Evolutionary conservation across 2,888 invertebrate species (phyloP).

Genomic region (Micoletzkya japonica): DNA sequence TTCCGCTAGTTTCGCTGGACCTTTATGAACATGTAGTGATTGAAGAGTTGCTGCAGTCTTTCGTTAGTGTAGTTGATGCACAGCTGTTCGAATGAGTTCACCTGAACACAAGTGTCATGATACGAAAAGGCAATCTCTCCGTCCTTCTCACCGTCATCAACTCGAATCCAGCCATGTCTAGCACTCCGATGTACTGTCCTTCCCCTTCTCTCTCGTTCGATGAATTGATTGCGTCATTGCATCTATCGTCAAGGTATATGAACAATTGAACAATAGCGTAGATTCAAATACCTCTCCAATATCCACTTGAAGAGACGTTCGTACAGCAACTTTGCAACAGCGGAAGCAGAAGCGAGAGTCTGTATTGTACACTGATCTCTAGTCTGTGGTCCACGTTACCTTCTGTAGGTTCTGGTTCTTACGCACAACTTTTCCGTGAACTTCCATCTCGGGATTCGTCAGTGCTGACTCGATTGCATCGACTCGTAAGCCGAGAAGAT

Average conservation of each 20-base stretch:
- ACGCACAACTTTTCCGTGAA: constrained; percentile 67
- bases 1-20: background rate
- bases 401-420: constrained; percentile 68
- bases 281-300: constrained; percentile 50
- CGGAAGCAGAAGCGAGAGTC: constrained; percentile 50
- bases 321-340: constrained; percentile 58
- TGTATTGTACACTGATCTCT: constrained; percentile 33
- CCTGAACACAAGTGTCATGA: no score
- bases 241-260: background rate
- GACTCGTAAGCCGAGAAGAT: constrained; percentile 47
- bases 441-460: constrained; percentile 67
- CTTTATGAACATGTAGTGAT: constrained; percentile 61
- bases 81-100: constrained; percentile 62
- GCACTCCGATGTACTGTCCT: constrained; percentile 54
- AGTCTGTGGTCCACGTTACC: constrained; percentile 41
- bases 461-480: constrained; percentile 64
- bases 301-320: constrained; percentile 58
- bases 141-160: constrained; percentile 45
- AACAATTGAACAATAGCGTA: no score
- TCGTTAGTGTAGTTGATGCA: constrained; percentile 64
- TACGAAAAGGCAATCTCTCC: background rate
- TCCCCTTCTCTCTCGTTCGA: constrained; percentile 6
- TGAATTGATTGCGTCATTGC: constrained; percentile 25
- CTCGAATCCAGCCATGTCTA: constrained; percentile 63
- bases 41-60: constrained; percentile 62